phyloP scores from a whole-genome alignment of 23 tunicate genomes.

The Halocynthia roretzi region DNA sequence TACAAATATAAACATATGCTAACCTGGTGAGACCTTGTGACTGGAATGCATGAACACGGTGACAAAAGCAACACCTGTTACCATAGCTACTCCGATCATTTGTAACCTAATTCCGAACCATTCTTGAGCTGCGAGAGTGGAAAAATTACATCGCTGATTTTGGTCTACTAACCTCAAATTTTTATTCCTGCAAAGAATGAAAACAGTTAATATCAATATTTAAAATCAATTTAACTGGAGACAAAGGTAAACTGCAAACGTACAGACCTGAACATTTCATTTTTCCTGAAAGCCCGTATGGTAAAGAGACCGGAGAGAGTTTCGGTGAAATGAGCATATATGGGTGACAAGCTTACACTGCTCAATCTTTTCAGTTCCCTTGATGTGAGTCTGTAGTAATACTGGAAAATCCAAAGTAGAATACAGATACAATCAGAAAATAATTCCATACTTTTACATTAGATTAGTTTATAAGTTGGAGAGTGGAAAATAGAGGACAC shows the following conservation, averaged over 20 bases:
- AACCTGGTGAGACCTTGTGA: conserved; percentile 31
- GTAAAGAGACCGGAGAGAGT: conserved; percentile 61
- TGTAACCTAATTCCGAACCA: conserved; percentile 84
- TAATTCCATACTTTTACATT: neutral
- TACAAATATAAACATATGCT: neutral
- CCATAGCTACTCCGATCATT: conserved; percentile 87
- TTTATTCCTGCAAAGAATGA: conserved; percentile 30
- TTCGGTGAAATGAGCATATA: conserved; percentile 84
- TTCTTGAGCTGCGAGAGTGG: conserved; percentile 80
- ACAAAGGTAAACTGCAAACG: neutral
- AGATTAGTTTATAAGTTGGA: neutral
- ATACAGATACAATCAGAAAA: neutral
- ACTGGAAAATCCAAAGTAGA: conserved; percentile 27
- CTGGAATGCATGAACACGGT: conserved; percentile 53
- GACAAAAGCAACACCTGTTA: conserved; percentile 63
- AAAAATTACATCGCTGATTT: conserved; percentile 86
- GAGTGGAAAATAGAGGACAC: neutral
- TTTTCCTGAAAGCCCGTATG: conserved; percentile 62
- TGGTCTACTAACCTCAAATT: conserved; percentile 48
- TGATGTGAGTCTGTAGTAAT: conserved; percentile 77
- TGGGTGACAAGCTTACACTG: conserved; percentile 86
- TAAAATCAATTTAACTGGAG: neutral
- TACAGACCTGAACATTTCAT: conserved; percentile 48
- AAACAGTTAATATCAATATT: neutral
- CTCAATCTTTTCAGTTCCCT: conserved; percentile 86